A percentile compares a stretch with the other conserved stretches of the same genome.
Conservation (phyloP, 1,140 invertebrate genomes). For the Orius insidiosus region DNA sequence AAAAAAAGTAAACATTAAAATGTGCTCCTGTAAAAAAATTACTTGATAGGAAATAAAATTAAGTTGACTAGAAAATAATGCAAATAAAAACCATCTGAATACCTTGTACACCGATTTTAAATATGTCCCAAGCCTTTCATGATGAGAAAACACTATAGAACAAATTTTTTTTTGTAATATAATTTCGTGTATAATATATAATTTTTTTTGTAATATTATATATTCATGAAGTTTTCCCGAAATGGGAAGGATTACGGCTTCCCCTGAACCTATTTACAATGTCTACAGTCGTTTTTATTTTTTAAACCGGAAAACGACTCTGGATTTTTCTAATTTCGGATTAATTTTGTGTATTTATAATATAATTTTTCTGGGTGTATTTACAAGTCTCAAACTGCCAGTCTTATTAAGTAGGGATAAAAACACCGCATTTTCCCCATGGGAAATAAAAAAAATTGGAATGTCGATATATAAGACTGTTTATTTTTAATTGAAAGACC, state of each 20-base stretch:
- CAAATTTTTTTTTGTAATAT: conserved; percentile 2
- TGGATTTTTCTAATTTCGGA: no score
- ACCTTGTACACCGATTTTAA: conserved; percentile 14
- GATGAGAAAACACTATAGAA: conserved; percentile 7
- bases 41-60: no score
- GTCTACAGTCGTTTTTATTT: no score
- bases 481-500: conserved; percentile 12
- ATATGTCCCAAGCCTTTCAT: conserved; percentile 9
- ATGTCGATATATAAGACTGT: not conserved
- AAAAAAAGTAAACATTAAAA: no score
- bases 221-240: conserved; percentile 1
- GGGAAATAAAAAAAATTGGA: not conserved
- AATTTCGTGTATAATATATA: conserved; percentile 3
- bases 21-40: no score
- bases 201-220: conserved; percentile 6
- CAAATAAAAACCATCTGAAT: not conserved
- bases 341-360: conserved; percentile 2
- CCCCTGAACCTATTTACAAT: no score
- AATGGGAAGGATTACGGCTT: no score
- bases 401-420: conserved; percentile 15
- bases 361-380: conserved; percentile 10
- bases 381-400: conserved; percentile 16
- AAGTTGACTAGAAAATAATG: no score
- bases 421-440: conserved; percentile 8
- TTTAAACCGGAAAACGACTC: no score